Conservation (phyloP, 2,888 invertebrate genomes). For the Cephus rjabovi region DNA sequence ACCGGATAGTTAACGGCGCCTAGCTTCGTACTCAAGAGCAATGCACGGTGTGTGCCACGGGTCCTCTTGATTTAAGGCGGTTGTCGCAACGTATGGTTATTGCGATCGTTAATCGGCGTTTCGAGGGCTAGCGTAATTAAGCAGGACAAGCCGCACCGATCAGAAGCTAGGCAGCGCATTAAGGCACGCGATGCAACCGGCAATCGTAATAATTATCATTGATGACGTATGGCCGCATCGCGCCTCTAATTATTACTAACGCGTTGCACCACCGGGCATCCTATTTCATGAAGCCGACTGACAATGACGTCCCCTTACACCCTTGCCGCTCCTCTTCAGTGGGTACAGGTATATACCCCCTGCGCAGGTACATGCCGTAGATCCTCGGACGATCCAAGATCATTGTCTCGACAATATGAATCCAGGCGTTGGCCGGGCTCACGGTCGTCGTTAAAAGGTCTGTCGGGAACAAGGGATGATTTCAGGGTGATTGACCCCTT, state of each 20-base stretch:
- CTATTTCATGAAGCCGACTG: not conserved
- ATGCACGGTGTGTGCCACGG: constrained; percentile 17
- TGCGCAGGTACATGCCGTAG: not conserved
- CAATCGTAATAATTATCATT: constrained; percentile 55
- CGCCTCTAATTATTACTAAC: constrained; percentile 43
- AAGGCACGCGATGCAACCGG: constrained; percentile 45
- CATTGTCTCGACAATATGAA: not conserved
- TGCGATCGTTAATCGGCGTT: constrained; percentile 54
- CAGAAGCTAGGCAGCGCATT: constrained; percentile 35
- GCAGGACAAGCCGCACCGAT: constrained; percentile 38
- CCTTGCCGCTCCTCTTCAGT: not conserved
- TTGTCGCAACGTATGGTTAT: constrained; percentile 45
- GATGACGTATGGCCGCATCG: constrained; percentile 51
- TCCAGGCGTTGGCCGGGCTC: not conserved
- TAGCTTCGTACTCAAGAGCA: not conserved
- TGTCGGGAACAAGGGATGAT: constrained; percentile 14
- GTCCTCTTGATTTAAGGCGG: constrained; percentile 46
- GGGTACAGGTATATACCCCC: not conserved
- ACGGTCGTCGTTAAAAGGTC: not conserved
- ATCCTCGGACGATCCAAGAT: not conserved
- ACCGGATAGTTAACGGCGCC: not conserved
- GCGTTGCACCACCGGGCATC: not conserved
- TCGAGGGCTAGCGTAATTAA: constrained; percentile 51
- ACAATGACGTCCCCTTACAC: not conserved
- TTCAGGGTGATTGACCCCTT: constrained; percentile 39